These are phyloP conservation scores for Microtus richardsoni DNA, from an alignment of 2,113 vertebrate species.

Conservation along the genomic window DNA sequence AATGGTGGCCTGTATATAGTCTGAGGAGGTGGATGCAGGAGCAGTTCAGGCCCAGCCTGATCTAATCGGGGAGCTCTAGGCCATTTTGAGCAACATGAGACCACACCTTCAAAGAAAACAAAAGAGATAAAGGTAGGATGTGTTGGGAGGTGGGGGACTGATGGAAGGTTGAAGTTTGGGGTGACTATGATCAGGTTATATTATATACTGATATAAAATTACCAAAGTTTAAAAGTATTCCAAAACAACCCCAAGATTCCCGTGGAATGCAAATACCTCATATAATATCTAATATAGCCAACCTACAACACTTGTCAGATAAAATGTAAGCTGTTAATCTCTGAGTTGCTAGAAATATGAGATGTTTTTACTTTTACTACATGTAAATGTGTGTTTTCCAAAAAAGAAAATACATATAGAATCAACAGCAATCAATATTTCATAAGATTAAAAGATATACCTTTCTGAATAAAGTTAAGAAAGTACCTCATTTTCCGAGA, in stretches of 20 bases:
- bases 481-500: neutral
- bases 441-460: neutral
- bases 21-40: too few relatives aligned
- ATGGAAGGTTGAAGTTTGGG: neutral
- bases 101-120: neutral
- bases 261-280: neutral
- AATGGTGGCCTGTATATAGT: neutral
- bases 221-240: neutral
- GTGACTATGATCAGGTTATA: neutral
- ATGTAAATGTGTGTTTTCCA: slow-evolving; percentile 2
- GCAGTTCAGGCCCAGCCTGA: neutral
- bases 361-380: slow-evolving; percentile 48
- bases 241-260: neutral
- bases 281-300: too few relatives aligned
- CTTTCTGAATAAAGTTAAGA: slow-evolving; percentile 25
- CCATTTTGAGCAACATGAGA: too few relatives aligned
- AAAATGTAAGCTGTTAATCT: slow-evolving; percentile 21
- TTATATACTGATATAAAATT: neutral
- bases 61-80: neutral
- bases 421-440: neutral
- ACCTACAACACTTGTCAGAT: neutral
- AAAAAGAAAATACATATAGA: neutral
- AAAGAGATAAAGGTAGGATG: neutral
- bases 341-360: slow-evolving; percentile 21
- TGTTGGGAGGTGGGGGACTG: neutral